Percentiles rank a stretch among this genome's conserved stretches.
Conservation (phyloP, 2,888 invertebrate genomes). For the Icerya purchasi region DNA sequence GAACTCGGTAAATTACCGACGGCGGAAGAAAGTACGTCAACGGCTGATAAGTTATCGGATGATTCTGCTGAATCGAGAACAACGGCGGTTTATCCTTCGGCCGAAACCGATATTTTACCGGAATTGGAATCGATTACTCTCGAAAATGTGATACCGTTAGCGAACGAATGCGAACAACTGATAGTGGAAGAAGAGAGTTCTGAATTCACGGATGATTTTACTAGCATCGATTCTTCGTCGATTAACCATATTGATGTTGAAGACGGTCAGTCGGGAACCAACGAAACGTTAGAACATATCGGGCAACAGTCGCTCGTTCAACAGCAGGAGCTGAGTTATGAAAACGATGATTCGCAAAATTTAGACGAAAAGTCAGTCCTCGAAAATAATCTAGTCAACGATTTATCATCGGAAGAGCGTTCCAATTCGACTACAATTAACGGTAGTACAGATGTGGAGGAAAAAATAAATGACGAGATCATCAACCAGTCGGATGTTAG, state of each 20-base stretch:
- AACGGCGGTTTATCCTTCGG: not conserved
- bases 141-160: too few relatives aligned
- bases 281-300: not conserved
- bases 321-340: not conserved
- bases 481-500: not conserved
- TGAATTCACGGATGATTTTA: not conserved
- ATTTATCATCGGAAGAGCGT: too few relatives aligned
- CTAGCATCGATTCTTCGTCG: not conserved
- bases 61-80: not conserved
- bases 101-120: conserved; percentile 16
- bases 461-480: not conserved
- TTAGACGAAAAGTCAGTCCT: too few relatives aligned
- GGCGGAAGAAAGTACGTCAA: too few relatives aligned
- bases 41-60: too few relatives aligned
- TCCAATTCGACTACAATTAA: too few relatives aligned
- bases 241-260: not conserved
- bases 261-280: not conserved
- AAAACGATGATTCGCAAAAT: conserved; percentile 2
- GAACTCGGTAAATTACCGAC: too few relatives aligned
- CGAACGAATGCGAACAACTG: too few relatives aligned
- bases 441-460: not conserved
- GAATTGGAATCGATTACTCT: too few relatives aligned
- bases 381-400: too few relatives aligned
- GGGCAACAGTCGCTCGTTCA: not conserved
- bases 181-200: conserved; percentile 16